Evolutionary conservation across 2,113 vertebrate genomes (phyloP).

Genomic region (Gnathonemus echidnorhynchus): DNA sequence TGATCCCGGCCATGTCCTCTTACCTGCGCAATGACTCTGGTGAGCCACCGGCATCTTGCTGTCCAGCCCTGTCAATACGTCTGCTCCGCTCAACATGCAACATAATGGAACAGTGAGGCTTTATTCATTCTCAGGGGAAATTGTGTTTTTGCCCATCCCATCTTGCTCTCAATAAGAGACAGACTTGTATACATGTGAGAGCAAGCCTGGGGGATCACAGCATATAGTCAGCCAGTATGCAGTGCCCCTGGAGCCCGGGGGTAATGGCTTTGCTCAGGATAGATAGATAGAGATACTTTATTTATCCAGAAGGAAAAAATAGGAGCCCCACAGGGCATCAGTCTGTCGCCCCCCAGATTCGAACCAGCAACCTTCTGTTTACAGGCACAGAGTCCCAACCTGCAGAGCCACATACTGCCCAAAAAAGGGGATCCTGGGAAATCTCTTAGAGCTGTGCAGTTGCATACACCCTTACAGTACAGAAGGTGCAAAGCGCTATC

Average conservation of each 20-base stretch:
- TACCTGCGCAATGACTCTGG: conserved; percentile 97
- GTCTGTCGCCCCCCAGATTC: too few species aligned
- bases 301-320: too few species aligned
- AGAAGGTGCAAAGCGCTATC: background rate
- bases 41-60: conserved; percentile 37
- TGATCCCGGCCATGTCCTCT: conserved; percentile 96
- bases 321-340: too few species aligned
- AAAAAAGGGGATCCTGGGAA: too few species aligned
- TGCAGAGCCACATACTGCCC: too few species aligned
- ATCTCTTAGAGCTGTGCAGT: too few species aligned
- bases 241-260: background rate
- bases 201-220: background rate
- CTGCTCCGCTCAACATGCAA: background rate
- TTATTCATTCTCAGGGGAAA: background rate
- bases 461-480: too few species aligned
- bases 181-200: background rate
- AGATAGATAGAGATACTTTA: too few species aligned
- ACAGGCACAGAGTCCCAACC: too few species aligned
- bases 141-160: background rate
- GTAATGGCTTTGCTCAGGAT: too few species aligned
- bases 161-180: background rate
- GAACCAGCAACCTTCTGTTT: too few species aligned
- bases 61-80: background rate
- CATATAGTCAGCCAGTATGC: background rate
- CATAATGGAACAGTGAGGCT: background rate